Evolutionary conservation across 2,888 invertebrate species (phyloP).

Genomic region (Zaprionus lineosus): DNA sequence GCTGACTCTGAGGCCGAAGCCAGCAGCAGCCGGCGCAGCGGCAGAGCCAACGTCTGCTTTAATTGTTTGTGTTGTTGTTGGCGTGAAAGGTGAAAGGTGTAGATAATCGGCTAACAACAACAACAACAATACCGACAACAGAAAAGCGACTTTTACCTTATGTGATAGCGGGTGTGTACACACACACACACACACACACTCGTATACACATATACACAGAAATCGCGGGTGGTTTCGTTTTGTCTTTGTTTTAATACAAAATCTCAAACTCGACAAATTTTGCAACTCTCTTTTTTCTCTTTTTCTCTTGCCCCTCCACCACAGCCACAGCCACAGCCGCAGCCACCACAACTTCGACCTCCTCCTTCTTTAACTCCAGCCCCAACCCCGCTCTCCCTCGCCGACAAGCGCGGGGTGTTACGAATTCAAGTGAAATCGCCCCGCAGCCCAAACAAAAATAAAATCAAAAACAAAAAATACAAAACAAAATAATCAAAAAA

Average conservation of each 20-base stretch:
- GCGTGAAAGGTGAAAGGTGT: conserved; percentile 67
- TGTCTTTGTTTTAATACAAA: conserved; percentile 60
- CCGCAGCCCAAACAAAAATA: conserved; percentile 17
- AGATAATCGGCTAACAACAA: conserved; percentile 64
- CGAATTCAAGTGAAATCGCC: conserved; percentile 76
- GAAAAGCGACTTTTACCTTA: conserved; percentile 59
- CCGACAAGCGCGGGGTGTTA: too few relatives aligned
- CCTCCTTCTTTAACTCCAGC: too few relatives aligned
- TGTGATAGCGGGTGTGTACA: conserved; percentile 59
- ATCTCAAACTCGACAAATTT: conserved; percentile 56
- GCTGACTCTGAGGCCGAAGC: background rate
- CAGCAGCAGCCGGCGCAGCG: background rate
- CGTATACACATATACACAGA: conserved; percentile 29
- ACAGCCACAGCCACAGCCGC: too few relatives aligned
- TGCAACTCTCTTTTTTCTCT: conserved; percentile 63
- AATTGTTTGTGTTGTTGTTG: conserved; percentile 42
- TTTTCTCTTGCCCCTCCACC: too few relatives aligned
- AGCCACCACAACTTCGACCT: too few relatives aligned
- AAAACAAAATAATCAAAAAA: conserved; percentile 1
- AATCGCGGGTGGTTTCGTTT: conserved; percentile 76
- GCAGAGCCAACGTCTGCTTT: conserved; percentile 19
- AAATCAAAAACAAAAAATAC: conserved; percentile 26
- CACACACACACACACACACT: conserved; percentile 20
- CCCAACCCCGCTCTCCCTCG: too few relatives aligned
- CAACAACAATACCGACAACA: conserved; percentile 28